Evolutionary conservation across 2,797 vertebrate species (phyloP).

Genomic region (Alca torda): DNA sequence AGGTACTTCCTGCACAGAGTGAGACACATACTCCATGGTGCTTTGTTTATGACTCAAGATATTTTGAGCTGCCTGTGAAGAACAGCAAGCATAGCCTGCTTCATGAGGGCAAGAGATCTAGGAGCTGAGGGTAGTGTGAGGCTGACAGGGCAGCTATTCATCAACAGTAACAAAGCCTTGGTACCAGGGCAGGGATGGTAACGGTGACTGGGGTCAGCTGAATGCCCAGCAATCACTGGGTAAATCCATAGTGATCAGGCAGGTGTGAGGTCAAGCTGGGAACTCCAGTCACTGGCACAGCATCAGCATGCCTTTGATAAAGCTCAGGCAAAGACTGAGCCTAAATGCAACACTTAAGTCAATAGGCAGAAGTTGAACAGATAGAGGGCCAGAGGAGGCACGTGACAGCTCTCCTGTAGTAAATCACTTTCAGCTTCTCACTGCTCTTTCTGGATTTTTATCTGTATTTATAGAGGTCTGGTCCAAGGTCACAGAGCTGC

Average conservation of each 20-base stretch:
- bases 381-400: not conserved
- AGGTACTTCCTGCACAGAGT: not conserved
- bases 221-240: accelerated
- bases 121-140: not conserved
- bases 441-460: not conserved
- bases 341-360: accelerated
- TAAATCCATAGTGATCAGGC: not conserved
- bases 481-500: not conserved
- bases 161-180: accelerated
- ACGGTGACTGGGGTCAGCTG: not conserved
- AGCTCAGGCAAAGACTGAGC: not conserved
- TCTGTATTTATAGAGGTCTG: not conserved
- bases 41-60: not conserved
- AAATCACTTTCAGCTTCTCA: not conserved
- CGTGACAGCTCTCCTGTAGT: not conserved
- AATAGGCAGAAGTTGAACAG: not conserved
- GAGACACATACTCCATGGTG: not conserved
- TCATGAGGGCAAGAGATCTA: not conserved
- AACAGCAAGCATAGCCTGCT: not conserved
- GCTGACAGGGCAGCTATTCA: not conserved
- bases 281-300: not conserved
- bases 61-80: not conserved
- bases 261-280: not conserved
- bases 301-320: not conserved
- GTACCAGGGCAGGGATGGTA: not conserved